Evolutionary conservation across 2,888 invertebrate genomes (phyloP).

Genomic region (Ophioninae sp.): DNA sequence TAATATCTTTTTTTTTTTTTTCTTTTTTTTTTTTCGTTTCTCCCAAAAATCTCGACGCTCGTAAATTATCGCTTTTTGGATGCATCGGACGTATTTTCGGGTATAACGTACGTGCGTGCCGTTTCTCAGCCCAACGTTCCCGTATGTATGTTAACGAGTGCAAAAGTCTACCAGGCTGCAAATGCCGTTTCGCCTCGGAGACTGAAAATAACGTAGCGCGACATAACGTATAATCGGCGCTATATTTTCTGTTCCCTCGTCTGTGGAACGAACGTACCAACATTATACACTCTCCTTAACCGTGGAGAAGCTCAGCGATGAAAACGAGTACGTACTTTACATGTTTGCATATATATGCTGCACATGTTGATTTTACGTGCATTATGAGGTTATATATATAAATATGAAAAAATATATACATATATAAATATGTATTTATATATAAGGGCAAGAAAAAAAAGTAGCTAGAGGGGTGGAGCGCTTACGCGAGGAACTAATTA

Average conservation of each 20-base stretch:
- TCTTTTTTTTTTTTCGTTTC: background rate
- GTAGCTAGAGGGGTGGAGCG: conserved; percentile 26
- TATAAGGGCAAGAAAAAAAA: conserved; percentile 27
- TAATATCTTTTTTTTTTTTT: background rate
- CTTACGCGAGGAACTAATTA: conserved; percentile 68
- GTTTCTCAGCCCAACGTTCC: background rate
- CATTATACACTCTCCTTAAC: conserved; percentile 47
- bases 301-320: conserved; percentile 52
- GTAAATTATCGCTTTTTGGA: conserved; percentile 5
- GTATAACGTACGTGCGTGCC: background rate
- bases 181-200: conserved; percentile 44
- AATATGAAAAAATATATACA: conserved; percentile 19
- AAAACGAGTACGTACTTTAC: conserved; percentile 18
- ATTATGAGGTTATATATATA: background rate
- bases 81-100: background rate
- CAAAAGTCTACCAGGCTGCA: conserved; percentile 53
- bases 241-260: conserved; percentile 57
- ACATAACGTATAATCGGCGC: conserved; percentile 60
- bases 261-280: conserved; percentile 19
- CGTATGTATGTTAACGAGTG: conserved; percentile 68
- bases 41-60: background rate
- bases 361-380: conserved; percentile 3
- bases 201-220: conserved; percentile 61
- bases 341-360: conserved; percentile 33
- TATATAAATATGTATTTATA: background rate